Base-by-base conservation (phyloP, 2,113 vertebrate species). In the Alosa alosa region DNA sequence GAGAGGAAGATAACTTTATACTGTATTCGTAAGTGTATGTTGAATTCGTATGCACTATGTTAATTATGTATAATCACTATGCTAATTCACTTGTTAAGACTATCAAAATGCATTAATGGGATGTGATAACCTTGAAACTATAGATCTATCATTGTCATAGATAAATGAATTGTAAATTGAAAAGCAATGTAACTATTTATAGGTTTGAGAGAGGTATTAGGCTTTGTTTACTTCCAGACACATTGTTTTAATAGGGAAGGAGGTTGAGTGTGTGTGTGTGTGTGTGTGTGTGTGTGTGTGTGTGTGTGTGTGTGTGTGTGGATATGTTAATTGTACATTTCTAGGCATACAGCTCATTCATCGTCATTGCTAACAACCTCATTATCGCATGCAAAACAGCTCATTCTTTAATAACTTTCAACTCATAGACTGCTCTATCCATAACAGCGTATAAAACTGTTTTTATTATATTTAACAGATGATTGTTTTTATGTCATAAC, bases 321-420 rank as follows among this genome's bases (percentile, higher is more conserved):
- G n/a, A 11, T 86, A 50, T 72, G 81, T 78, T 46, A 22, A 84
- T n/a, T 57, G 86, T 85, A 36, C 4, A 88, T 45, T 41, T 25
- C 81, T 68, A 55, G 50, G 86, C 81, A 88, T 60, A 64, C 60
- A 64, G 6, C 60, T 8, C 60, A 64, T 64, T 64, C 6, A 64
- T 64, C 60, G 25, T 64, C 60, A 64, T 64, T 64, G 22, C 60
- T 7, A 64, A 64, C 22, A 64, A 8, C 20, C 60, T 64, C 60
- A 64, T 64, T 64, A 64, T 64, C 60, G 22, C 60, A 64, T 64
- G 20, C 60, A 64, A 64, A 64, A 64, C 60, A 64, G 6, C 20
- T 25, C 22, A 64, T 64, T 64, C 18, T 4, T 64, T 64, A 25
- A 22, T 64, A 22, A 22, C n/a, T 8, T 64, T 25, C 20, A 64